These are phyloP conservation scores for Aulostomus chinensis DNA, from an alignment of 2,797 vertebrate genomes.

Conservation along the genomic window DNA sequence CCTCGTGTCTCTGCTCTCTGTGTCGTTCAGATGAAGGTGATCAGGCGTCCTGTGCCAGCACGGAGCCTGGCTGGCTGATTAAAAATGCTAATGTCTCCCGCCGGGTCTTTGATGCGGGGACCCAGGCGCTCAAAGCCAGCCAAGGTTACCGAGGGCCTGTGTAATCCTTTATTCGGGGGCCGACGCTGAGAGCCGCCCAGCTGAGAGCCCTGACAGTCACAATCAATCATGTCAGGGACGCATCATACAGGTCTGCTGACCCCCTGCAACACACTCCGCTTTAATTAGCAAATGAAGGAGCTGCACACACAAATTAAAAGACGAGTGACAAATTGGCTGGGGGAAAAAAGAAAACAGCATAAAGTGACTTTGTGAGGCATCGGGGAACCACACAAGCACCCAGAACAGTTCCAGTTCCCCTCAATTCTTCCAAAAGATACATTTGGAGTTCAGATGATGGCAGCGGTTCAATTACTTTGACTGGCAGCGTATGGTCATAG, in stretches of 20 bases:
- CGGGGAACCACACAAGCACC: too few relatives aligned
- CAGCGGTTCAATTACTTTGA: too few relatives aligned
- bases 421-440: too few relatives aligned
- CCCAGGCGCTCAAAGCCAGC: constrained; percentile 84
- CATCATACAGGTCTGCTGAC: constrained; percentile 76
- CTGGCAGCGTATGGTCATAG: too few relatives aligned
- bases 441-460: too few relatives aligned
- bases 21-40: constrained; percentile 67
- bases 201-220: constrained; percentile 88
- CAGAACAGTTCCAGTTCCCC: too few relatives aligned
- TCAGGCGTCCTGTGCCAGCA: constrained; percentile 65
- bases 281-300: constrained; percentile 79
- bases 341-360: background rate
- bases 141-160: constrained; percentile 88
- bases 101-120: constrained; percentile 88
- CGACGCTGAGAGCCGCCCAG: constrained; percentile 83
- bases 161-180: constrained; percentile 90
- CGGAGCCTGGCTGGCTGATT: constrained; percentile 84
- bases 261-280: constrained; percentile 61
- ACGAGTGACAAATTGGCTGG: background rate
- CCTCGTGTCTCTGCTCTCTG: constrained; percentile 16
- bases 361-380: too few relatives aligned
- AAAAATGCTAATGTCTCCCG: constrained; percentile 91
- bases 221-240: constrained; percentile 88
- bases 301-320: constrained; percentile 5